Evolutionary conservation across 2,888 invertebrate genomes (phyloP), one percentile per base, ranked within the genome.

Genomic region (Dascillus cervinus): DNA sequence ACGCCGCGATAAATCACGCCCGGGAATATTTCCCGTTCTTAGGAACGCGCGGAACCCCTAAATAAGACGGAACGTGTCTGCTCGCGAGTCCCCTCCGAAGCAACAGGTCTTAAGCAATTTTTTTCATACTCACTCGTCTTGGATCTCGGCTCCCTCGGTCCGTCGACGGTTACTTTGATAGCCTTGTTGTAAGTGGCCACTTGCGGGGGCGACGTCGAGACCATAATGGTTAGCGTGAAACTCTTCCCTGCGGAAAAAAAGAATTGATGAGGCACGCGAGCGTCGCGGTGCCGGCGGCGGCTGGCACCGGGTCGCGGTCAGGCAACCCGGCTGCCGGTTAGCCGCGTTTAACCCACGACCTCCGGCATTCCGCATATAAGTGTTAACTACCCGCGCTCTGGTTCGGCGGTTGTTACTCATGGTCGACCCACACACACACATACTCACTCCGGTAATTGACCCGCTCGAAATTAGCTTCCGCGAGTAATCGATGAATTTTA

Each of bases 161-260:
- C 96, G 65, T 96, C 96, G 32, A 96, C 95, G 11, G 96, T 96
- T 48, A 96, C 94, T 70, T 96, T 96, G 68, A 96, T 96, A 43
- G 94, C 94, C 65, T 94, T 94, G 63, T 84, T 85, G 71, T 95
- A 95, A 9, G 92, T 89, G 38, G 92, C 86, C 41, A 97, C 85
- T 67, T 95, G 95, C n/a, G 92, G 90, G 30, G 97, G 97, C 52
- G 83, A 77, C 50, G 92, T 88, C 51, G 88, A 88, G 45, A 98
- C 77, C 40, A 89, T 90, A 70, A 98, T 97, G 57, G 94, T 94
- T 62, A 98, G 67, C 36, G 92, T 91, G 69, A 98, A 97, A 58
- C 92, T 95, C 67, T 97, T 97, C 53, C 96, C 96, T 97, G 79
- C 1, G 71, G 53, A 52, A 48, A 36, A 32, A 23, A 17, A 13